These are phyloP conservation scores for Tolmerus cingulatus DNA, from an alignment of 2,888 invertebrate species.

Conservation along the genomic window DNA sequence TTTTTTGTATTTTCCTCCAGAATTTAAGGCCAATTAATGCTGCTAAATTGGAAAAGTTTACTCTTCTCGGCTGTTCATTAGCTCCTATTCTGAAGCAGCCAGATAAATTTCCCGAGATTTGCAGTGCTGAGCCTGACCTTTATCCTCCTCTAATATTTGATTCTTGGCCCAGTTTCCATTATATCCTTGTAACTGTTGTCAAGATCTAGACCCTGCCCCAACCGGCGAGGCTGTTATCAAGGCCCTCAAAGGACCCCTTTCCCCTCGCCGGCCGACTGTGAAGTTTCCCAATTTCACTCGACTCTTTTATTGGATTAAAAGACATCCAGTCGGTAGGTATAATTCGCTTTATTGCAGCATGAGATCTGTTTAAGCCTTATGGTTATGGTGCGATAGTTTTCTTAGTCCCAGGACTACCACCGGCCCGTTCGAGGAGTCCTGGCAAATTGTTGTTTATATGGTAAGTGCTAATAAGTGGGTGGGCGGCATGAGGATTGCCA, in stretches of 20 bases:
- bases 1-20: constrained; percentile 26
- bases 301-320: constrained; percentile 13
- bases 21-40: constrained; percentile 49
- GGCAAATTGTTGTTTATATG: constrained; percentile 6
- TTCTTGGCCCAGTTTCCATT: constrained; percentile 18
- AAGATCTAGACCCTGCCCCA: not conserved
- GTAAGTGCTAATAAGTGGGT: not conserved
- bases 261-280: not conserved
- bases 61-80: constrained; percentile 46
- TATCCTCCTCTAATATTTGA: constrained; percentile 22
- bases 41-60: constrained; percentile 48
- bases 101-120: constrained; percentile 24
- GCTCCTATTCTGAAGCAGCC: constrained; percentile 14
- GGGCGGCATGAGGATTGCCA: not conserved
- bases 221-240: not conserved
- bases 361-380: not conserved
- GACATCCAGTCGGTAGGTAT: constrained; percentile 15
- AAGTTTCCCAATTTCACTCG: constrained; percentile 9
- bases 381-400: constrained; percentile 9
- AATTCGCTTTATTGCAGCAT: not conserved
- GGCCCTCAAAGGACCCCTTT: not conserved
- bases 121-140: constrained; percentile 23
- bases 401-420: not conserved
- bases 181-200: constrained; percentile 12
- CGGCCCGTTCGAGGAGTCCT: not conserved